phyloP scores from a whole-genome alignment of 2,113 vertebrate species.

The Holacanthus passer region DNA sequence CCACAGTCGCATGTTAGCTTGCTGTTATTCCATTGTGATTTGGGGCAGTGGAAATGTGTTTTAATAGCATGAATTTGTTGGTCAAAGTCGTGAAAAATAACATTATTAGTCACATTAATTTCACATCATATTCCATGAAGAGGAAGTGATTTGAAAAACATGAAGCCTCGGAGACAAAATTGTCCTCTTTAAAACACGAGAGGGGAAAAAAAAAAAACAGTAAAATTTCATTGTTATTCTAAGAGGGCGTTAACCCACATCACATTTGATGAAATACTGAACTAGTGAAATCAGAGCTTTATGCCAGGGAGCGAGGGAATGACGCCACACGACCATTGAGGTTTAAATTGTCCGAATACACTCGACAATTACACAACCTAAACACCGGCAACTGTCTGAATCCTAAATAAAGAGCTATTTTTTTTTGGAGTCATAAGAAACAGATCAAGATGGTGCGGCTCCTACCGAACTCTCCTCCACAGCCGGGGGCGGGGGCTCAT shows the following conservation, averaged over 20 bases:
- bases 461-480: conserved; percentile 85
- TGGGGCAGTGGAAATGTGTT: neutral
- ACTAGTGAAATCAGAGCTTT: conserved; percentile 17
- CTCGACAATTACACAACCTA: conserved; percentile 36
- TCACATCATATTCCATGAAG: neutral
- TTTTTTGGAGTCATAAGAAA: conserved; percentile 26
- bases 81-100: conserved; percentile 14
- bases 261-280: conserved; percentile 39
- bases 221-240: conserved; percentile 45
- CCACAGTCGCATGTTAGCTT: neutral
- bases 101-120: neutral
- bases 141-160: conserved; percentile 16
- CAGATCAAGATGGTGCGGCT: conserved; percentile 6
- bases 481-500: conserved; percentile 82
- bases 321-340: conserved; percentile 32
- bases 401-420: conserved; percentile 45
- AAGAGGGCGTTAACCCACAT: conserved; percentile 45
- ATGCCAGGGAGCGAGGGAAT: conserved; percentile 24
- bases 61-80: neutral
- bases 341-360: conserved; percentile 44
- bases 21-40: neutral
- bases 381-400: conserved; percentile 45
- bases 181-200: neutral
- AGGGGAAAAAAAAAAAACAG: neutral
- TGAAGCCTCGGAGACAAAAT: conserved; percentile 4